Conservation (phyloP, 2,888 invertebrate species). For the Xanthia icteritia region DNA sequence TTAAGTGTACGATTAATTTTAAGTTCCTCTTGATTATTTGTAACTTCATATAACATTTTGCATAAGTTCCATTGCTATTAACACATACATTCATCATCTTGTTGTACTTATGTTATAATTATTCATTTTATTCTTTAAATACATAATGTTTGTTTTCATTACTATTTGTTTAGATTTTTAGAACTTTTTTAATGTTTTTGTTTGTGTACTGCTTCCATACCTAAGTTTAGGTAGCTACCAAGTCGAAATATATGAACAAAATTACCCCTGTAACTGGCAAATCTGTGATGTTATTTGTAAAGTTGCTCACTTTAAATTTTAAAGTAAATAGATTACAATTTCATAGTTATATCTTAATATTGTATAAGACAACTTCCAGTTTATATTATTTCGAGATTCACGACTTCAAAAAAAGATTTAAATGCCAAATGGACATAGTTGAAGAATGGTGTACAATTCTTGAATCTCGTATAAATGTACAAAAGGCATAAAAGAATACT, state of each 20-base stretch:
- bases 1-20: conserved; percentile 68
- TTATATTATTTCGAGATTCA: conserved; percentile 32
- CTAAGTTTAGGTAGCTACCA: conserved; percentile 50
- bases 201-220: conserved; percentile 57
- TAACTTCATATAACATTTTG: conserved; percentile 55
- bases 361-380: conserved; percentile 43
- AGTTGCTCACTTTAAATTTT: conserved; percentile 87
- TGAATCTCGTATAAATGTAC: conserved; percentile 65
- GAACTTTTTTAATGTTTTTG: conserved; percentile 60
- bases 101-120: conserved; percentile 80
- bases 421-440: conserved; percentile 27
- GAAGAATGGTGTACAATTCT: conserved; percentile 23
- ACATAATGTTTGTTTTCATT: conserved; percentile 65
- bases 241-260: conserved; percentile 48
- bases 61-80: conserved; percentile 77
- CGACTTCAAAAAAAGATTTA: conserved; percentile 21
- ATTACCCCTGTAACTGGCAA: conserved; percentile 59
- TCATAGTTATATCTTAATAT: conserved; percentile 67
- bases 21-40: conserved; percentile 62
- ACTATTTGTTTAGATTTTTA: conserved; percentile 57
- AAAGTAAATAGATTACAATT: conserved; percentile 70
- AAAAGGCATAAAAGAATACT: conserved; percentile 50
- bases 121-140: conserved; percentile 66
- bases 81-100: conserved; percentile 76
- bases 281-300: conserved; percentile 82